Percentiles rank a stretch among this genome's conserved stretches.
Evolutionary conservation across 2,797 vertebrate species (phyloP).

Genomic region (Steatocranus sp.): DNA sequence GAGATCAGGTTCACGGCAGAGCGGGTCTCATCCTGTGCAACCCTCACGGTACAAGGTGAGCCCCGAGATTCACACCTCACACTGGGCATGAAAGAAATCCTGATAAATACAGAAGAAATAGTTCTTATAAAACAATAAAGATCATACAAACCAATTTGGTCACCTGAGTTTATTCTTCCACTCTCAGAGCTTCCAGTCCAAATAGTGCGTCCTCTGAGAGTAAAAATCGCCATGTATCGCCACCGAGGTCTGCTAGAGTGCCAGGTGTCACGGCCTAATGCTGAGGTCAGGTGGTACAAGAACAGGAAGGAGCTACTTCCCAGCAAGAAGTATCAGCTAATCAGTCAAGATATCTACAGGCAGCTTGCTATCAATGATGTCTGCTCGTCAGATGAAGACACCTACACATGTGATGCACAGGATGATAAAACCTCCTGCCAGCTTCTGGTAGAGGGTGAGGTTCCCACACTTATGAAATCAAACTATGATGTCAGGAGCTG

Average conservation of each 20-base stretch:
- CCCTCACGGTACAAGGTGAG: slow-evolving; percentile 86
- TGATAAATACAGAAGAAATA: not conserved
- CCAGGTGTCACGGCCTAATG: slow-evolving; percentile 87
- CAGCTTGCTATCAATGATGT: slow-evolving; percentile 88
- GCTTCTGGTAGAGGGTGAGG: slow-evolving; percentile 92
- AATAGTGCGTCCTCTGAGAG: slow-evolving; percentile 85
- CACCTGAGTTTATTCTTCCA: not conserved
- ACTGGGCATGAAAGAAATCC: not conserved
- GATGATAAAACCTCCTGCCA: slow-evolving; percentile 88
- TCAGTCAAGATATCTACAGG: slow-evolving; percentile 86
- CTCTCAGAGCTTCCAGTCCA: slow-evolving; percentile 86
- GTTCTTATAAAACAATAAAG: not conserved
- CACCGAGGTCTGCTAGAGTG: slow-evolving; percentile 90
- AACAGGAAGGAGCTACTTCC: slow-evolving; percentile 73
- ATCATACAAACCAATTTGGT: not conserved
- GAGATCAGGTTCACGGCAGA: slow-evolving; percentile 91
- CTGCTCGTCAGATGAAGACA: slow-evolving; percentile 88
- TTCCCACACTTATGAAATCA: not conserved
- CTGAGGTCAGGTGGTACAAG: slow-evolving; percentile 89
- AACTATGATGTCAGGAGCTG: not conserved
- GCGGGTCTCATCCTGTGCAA: slow-evolving; percentile 84
- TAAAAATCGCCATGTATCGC: slow-evolving; percentile 92
- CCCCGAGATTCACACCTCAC: not conserved
- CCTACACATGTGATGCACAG: slow-evolving; percentile 88
- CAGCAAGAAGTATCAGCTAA: slow-evolving; percentile 80